Percentiles rank a stretch among this genome's conserved stretches.
Evolutionary conservation across 1,140 invertebrate species (phyloP).

Genomic region (Zeugodacus cucurbitae): DNA sequence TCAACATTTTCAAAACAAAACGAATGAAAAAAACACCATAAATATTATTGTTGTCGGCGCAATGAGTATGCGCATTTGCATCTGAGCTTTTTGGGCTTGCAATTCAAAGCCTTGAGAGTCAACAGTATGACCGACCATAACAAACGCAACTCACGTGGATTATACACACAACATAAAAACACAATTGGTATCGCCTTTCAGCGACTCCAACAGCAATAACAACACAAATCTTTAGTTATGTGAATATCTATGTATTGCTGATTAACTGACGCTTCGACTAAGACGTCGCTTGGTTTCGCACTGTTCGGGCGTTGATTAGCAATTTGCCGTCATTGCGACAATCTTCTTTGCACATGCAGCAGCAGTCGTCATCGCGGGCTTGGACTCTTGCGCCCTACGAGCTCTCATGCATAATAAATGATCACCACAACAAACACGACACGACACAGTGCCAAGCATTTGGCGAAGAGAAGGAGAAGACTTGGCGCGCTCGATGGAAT

Average conservation of each 20-base stretch:
- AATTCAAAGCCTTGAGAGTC: not conserved
- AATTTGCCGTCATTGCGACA: slow-evolving; percentile 3
- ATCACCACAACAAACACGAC: not conserved
- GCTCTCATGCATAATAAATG: not conserved
- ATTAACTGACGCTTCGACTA: not conserved
- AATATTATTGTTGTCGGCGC: not conserved
- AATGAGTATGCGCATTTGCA: not conserved
- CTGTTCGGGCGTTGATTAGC: not conserved
- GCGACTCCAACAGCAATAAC: not conserved
- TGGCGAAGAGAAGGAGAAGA: not conserved
- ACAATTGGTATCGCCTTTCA: not conserved
- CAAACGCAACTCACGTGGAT: not conserved
- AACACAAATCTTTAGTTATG: not conserved
- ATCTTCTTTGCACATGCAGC: not conserved
- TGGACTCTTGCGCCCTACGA: not conserved
- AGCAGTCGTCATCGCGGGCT: not conserved
- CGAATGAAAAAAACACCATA: not conserved
- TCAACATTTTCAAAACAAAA: not conserved
- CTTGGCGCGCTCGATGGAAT: not conserved
- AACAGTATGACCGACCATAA: not conserved
- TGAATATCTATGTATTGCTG: not conserved
- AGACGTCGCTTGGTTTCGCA: not conserved
- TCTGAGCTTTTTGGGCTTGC: not conserved
- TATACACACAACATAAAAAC: not conserved
- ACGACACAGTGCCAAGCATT: not conserved